A percentile compares a stretch with the other conserved stretches of the same genome.
Conservation (phyloP, 2,113 vertebrate species). For the Solea senegalensis region DNA sequence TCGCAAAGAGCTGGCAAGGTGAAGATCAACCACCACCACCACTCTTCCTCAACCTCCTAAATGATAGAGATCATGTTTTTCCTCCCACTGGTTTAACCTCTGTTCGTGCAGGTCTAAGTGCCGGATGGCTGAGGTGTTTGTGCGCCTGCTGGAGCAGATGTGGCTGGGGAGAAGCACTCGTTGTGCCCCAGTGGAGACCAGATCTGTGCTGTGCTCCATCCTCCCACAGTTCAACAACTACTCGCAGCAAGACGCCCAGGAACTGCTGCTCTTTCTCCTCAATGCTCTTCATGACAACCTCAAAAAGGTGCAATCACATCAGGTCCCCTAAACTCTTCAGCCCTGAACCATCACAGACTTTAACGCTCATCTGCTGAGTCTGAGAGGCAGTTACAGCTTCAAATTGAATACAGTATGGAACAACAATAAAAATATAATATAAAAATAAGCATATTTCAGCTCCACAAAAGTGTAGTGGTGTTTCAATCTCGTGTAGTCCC, state of each 20-base stretch:
- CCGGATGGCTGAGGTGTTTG: conserved; percentile 76
- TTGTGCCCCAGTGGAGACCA: conserved; percentile 78
- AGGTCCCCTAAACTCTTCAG: no score
- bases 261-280: conserved; percentile 86
- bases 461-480: no score
- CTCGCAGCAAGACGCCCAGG: conserved; percentile 88
- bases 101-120: conserved; percentile 66
- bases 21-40: conserved; percentile 20
- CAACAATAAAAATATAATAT: no score
- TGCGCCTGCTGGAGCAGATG: conserved; percentile 82
- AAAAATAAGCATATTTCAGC: no score
- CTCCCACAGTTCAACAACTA: conserved; percentile 81
- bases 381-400: no score
- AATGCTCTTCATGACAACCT: conserved; percentile 86
- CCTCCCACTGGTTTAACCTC: neutral
- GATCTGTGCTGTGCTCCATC: conserved; percentile 70
- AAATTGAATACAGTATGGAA: no score
- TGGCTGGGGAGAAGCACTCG: conserved; percentile 81
- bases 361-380: no score
- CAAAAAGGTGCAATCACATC: conserved; percentile 75
- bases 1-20: conserved; percentile 76
- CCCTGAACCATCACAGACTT: no score
- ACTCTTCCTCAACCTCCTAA: neutral
- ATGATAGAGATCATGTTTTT: neutral
- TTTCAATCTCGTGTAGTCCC: no score